Base-by-base conservation (phyloP, 2,113 vertebrate genomes). In the Saguinus imperator region DNA sequence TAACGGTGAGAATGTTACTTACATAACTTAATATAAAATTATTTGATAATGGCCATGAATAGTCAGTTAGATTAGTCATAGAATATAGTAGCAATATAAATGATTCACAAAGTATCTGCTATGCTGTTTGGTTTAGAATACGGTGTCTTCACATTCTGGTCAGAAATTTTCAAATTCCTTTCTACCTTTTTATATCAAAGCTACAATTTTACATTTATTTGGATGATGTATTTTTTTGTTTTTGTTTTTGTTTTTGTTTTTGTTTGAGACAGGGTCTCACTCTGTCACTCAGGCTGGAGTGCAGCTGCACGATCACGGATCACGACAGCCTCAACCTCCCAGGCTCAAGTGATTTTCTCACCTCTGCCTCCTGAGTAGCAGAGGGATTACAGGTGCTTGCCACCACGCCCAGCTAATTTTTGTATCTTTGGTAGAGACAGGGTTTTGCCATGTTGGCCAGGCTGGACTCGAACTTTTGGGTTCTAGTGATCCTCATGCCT, bases 121-220 rank as follows among this genome's bases (percentile, higher is more conserved):
- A 23, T 40, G 57, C 16, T 58, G 94, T 91, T 48, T 35, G n/a
- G 21, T 64, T 70, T 79, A 66, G 35, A 92, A 57, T 50, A 72
- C 32, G 55, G 48, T 29, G 9, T 20, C 45, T 80, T 94, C 82
- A 66, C 1, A 86, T 80, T 48, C 61, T 72, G 29, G 10, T 87
- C 66, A 68, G 29, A 68, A 94, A 75, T 64, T 55, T 92, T 84
- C 68, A 83, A 70, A 50, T 70, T 13, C 1, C 27, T 52, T 86
- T 84, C 29, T 50, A n/a, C 14, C 4, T 20, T 88, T 45, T 72
- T 61, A 32, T 55, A 37, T 23, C 48, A 79, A 93, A 97, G 52
- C 20, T 58, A 64, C 29, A 89, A n/a, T 89, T 94, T 81, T 45
- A 68, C 48, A 43, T 86, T 94, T 94, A 93, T 68, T 84, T 66